Conservation (phyloP, 2,797 vertebrate genomes). For the Microtus agrestis region DNA sequence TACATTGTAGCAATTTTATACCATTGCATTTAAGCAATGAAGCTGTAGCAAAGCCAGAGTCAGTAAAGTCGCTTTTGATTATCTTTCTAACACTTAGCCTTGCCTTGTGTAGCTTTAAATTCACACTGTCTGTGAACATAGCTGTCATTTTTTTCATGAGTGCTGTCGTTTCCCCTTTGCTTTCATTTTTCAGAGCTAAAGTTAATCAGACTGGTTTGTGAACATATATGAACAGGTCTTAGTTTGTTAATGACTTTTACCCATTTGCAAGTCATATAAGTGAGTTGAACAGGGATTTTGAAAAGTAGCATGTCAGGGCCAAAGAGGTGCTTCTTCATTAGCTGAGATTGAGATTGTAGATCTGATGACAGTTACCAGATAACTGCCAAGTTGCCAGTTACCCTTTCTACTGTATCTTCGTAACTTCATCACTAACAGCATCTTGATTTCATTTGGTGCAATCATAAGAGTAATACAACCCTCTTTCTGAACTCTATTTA, state of each 20-base stretch:
- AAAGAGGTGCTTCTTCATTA: constrained; percentile 53
- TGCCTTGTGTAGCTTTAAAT: background rate
- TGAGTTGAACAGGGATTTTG: constrained; percentile 52
- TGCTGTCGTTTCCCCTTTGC: constrained; percentile 27
- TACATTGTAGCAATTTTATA: background rate
- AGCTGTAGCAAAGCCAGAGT: constrained; percentile 33
- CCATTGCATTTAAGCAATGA: constrained; percentile 7
- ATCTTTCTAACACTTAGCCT: background rate
- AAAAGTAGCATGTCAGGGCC: background rate
- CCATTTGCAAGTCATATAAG: constrained; percentile 4
- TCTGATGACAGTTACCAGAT: background rate
- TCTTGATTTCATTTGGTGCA: constrained; percentile 56
- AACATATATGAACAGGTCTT: background rate
- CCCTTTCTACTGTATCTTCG: background rate
- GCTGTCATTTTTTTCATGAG: constrained; percentile 3
- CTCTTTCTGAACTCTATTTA: constrained; percentile 51
- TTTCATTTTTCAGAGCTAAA: constrained; percentile 50
- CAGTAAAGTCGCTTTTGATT: constrained; percentile 3
- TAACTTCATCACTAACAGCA: constrained; percentile 8
- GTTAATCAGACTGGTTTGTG: background rate
- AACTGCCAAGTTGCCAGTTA: background rate
- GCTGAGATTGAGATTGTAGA: constrained; percentile 10
- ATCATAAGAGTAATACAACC: background rate
- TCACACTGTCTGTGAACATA: background rate
- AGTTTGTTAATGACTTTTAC: constrained; percentile 43